phyloP scores from a whole-genome alignment of 2,888 invertebrate species.

The Clistopyga incitator region DNA sequence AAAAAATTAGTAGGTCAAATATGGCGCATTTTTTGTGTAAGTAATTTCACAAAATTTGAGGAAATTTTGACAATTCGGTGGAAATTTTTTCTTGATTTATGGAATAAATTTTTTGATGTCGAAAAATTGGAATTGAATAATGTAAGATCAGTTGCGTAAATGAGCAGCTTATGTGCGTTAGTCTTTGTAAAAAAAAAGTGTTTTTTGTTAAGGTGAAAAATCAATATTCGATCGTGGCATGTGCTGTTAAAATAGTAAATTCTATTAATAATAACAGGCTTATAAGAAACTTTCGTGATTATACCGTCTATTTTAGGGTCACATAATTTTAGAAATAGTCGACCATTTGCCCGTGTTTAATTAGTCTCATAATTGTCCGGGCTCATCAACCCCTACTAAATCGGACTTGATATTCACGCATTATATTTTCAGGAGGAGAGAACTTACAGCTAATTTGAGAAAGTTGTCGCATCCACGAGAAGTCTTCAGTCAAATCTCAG shows the following conservation, averaged over 20 bases:
- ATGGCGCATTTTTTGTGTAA: too few species aligned
- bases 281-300: background rate
- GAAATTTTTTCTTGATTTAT: too few species aligned
- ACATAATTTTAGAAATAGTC: constrained; percentile 20
- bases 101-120: too few species aligned
- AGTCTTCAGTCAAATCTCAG: constrained; percentile 2
- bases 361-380: constrained; percentile 29
- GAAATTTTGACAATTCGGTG: too few species aligned
- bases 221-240: background rate
- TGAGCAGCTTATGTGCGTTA: too few species aligned
- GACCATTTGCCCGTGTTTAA: constrained; percentile 21
- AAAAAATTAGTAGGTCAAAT: too few species aligned
- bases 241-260: background rate
- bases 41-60: too few species aligned
- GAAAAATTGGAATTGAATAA: too few species aligned
- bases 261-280: background rate
- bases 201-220: background rate
- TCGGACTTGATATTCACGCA: constrained; percentile 19
- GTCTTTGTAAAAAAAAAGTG: too few species aligned
- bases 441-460: constrained; percentile 37
- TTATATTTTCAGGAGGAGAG: constrained; percentile 23
- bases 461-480: constrained; percentile 9
- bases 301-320: constrained; percentile 1
- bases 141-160: too few species aligned
- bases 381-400: constrained; percentile 48